Evolutionary conservation across 2,113 vertebrate genomes (phyloP), one percentile per base, ranked within the genome.

Genomic region (Catharus fuscescens): DNA sequence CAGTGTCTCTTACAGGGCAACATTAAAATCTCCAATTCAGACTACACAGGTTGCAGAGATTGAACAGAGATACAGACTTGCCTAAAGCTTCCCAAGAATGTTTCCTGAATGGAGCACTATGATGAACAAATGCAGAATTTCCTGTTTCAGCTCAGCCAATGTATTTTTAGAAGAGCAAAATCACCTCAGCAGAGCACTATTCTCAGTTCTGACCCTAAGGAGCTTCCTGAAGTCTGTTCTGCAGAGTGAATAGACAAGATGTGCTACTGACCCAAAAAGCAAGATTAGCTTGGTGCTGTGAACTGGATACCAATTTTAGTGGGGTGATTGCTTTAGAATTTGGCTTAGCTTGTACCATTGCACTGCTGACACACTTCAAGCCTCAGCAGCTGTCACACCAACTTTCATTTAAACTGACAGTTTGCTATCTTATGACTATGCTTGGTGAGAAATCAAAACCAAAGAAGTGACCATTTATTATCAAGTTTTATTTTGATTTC

Each of bases 1-100:
- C 3, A 7, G 7, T 8, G 0, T 45, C 29, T 60, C 29, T 56
- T 56, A 42, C 8, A 89, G 4, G 8, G 9, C 0, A 0, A 12
- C 8, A 18, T 16, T 45, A 65, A 77, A 80, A 40, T 70, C 38
- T 50, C 32, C 44, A 60, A 2, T 13, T 60, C 50, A 28, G 34
- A 25, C 16, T 8, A n/a, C 6, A 20, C 4, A 23, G 21, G 34
- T 19, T 42, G 59, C 36, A 71, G 18, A 72, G 34, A 40, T 1
- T 18, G n/a, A 86, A 25, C 6, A 69, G 26, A 92, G 40, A 47
- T 42, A 65, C 13, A 76, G 25, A 34, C 18, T 38, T 32, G 20
- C 16, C 29, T n/a, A 38, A 76, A 73, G 4, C 38, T 66, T 57
- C 45, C 65, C 64, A 66, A 2, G 6, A 64, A 26, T 1, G 10